Evolutionary conservation across 2,797 vertebrate genomes (phyloP).

Genomic region (Onychomys torridus): DNA sequence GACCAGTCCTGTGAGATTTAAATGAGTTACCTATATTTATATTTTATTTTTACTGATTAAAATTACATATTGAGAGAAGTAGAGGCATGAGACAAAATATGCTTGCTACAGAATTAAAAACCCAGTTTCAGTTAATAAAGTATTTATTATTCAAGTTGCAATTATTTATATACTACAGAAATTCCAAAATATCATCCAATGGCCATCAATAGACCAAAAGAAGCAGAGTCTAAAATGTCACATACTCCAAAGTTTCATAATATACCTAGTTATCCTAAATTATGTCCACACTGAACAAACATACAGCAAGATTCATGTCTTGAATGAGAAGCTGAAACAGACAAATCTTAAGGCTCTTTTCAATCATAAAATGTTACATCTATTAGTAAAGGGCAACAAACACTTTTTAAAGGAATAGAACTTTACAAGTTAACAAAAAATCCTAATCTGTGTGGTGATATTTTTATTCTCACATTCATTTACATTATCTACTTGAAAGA

Average conservation of each 20-base stretch:
- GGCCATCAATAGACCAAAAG: constrained; percentile 57
- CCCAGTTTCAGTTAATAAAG: constrained; percentile 24
- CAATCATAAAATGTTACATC: constrained; percentile 22
- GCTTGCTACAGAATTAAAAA: constrained; percentile 23
- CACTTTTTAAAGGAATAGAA: constrained; percentile 51
- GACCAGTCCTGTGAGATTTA: constrained; percentile 39
- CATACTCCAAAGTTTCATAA: constrained; percentile 30
- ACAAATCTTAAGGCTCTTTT: constrained; percentile 24
- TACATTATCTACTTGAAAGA: constrained; percentile 37
- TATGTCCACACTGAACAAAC: constrained; percentile 6
- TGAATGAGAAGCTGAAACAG: constrained; percentile 51
- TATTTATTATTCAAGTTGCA: constrained; percentile 18
- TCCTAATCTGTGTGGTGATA: neutral
- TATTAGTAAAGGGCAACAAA: constrained; percentile 40
- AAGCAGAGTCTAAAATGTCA: constrained; percentile 51
- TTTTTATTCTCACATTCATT: constrained; percentile 47
- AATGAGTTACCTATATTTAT: constrained; percentile 19
- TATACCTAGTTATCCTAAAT: constrained; percentile 19
- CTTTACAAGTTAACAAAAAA: constrained; percentile 33
- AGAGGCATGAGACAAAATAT: constrained; percentile 45
- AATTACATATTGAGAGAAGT: neutral
- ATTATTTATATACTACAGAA: constrained; percentile 3
- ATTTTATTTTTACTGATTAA: constrained; percentile 53
- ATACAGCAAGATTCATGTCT: constrained; percentile 35
- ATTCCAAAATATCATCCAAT: constrained; percentile 11